Evolutionary conservation across 2,888 invertebrate species (phyloP).

Genomic region (Lithophane socia): DNA sequence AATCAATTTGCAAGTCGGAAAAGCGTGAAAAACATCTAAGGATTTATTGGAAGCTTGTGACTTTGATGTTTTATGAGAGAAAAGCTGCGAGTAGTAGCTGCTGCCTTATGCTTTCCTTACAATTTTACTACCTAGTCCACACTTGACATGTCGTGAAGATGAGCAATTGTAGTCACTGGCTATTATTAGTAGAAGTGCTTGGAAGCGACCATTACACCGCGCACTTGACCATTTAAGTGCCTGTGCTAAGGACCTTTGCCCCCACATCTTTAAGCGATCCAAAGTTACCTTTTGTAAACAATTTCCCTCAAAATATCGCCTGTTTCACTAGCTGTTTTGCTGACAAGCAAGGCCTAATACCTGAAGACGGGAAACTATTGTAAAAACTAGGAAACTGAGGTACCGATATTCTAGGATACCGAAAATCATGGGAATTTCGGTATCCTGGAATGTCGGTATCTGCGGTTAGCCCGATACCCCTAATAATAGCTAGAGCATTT

Average conservation of each 20-base stretch:
- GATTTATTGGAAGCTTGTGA: slow-evolving; percentile 2
- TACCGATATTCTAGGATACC: background rate
- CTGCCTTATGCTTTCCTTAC: background rate
- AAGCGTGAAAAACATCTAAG: background rate
- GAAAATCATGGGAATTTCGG: too few species aligned
- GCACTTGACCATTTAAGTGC: slow-evolving; percentile 47
- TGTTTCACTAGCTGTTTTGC: background rate
- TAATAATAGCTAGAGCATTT: background rate
- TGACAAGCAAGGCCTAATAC: background rate
- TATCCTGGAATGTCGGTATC: too few species aligned
- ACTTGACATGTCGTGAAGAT: background rate
- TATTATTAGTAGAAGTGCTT: slow-evolving; percentile 12
- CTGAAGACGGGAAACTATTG: background rate
- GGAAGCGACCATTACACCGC: background rate
- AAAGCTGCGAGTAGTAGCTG: background rate
- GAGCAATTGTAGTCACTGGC: slow-evolving; percentile 8
- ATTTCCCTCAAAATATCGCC: background rate
- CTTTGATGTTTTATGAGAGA: background rate
- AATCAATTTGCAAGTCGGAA: slow-evolving; percentile 20
- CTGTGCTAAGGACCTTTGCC: slow-evolving; percentile 8
- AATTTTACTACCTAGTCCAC: background rate
- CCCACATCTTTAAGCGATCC: slow-evolving; percentile 10
- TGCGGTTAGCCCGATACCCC: background rate
- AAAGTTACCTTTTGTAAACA: background rate
- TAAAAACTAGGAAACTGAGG: background rate